A percentile compares a stretch with the other conserved stretches of the same genome.
Conservation (phyloP, 1,140 invertebrate genomes). For the Heliconius hermathena region DNA sequence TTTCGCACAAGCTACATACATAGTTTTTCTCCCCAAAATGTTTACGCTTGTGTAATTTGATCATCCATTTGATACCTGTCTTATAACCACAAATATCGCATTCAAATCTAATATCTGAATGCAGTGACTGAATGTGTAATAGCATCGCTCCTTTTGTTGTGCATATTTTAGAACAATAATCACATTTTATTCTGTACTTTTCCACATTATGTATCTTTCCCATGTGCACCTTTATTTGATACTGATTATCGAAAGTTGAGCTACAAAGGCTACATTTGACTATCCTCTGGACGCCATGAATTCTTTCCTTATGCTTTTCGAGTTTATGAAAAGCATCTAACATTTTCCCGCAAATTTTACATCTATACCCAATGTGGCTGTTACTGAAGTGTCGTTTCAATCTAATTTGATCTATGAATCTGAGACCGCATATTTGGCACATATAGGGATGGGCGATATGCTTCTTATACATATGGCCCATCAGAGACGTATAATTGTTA, state of each 20-base stretch:
- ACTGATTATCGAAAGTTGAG: conserved; percentile 46
- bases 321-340: conserved; percentile 50
- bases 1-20: conserved; percentile 51
- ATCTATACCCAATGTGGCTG: conserved; percentile 47
- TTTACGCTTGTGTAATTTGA: conserved; percentile 57
- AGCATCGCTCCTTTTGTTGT: conserved; percentile 58
- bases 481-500: conserved; percentile 53
- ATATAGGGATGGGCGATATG: conserved; percentile 50
- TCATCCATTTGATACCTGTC: conserved; percentile 54
- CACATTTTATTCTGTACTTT: conserved; percentile 59
- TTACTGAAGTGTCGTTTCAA: conserved; percentile 56
- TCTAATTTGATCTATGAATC: conserved; percentile 50
- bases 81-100: conserved; percentile 64
- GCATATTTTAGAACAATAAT: conserved; percentile 56
- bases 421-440: conserved; percentile 59
- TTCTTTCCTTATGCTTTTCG: conserved; percentile 48
- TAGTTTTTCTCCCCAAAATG: conserved; percentile 58
- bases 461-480: conserved; percentile 59
- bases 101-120: conserved; percentile 49
- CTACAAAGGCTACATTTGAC: conserved; percentile 51
- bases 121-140: conserved; percentile 50
- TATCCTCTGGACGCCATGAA: conserved; percentile 43
- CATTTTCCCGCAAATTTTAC: conserved; percentile 47
- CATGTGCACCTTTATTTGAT: conserved; percentile 62
- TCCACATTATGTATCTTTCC: conserved; percentile 62